A percentile compares a stretch with the other conserved stretches of the same genome.
These are phyloP conservation scores for Sphaerophoria rueppellii DNA, from an alignment of 2,888 invertebrate genomes.

Conservation along the genomic window DNA sequence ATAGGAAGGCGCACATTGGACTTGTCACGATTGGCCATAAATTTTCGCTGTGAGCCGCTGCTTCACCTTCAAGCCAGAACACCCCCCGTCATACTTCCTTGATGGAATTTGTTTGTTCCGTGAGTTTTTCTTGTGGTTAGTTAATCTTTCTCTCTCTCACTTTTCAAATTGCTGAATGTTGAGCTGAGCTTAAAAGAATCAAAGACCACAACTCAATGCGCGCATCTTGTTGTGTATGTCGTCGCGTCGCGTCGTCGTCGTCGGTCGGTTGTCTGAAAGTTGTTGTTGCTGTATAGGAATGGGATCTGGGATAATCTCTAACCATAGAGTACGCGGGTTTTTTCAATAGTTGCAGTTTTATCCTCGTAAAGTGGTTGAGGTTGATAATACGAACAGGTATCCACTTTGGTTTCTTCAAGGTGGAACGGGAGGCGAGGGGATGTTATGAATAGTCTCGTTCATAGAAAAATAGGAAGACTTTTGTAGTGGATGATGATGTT, in stretches of 20 bases:
- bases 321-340: constrained; percentile 70
- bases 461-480: constrained; percentile 39
- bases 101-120: not conserved
- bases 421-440: not conserved
- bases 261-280: not conserved
- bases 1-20: constrained; percentile 75
- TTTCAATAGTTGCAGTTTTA: constrained; percentile 63
- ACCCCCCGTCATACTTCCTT: constrained; percentile 7
- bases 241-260: constrained; percentile 22
- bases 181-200: constrained; percentile 23
- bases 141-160: constrained; percentile 66
- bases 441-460: not conserved
- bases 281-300: constrained; percentile 9
- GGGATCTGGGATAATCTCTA: constrained; percentile 14
- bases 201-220: constrained; percentile 49
- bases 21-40: constrained; percentile 76
- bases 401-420: too few relatives aligned
- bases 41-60: constrained; percentile 71
- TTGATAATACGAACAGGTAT: constrained; percentile 65
- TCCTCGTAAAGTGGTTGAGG: constrained; percentile 56
- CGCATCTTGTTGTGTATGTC: constrained; percentile 27
- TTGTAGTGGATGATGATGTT: constrained; percentile 65
- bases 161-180: constrained; percentile 57
- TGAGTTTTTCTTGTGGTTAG: constrained; percentile 50
- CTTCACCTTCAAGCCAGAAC: constrained; percentile 36